phyloP scores from a whole-genome alignment of 2,888 invertebrate species.

The Diaphora mendica region DNA sequence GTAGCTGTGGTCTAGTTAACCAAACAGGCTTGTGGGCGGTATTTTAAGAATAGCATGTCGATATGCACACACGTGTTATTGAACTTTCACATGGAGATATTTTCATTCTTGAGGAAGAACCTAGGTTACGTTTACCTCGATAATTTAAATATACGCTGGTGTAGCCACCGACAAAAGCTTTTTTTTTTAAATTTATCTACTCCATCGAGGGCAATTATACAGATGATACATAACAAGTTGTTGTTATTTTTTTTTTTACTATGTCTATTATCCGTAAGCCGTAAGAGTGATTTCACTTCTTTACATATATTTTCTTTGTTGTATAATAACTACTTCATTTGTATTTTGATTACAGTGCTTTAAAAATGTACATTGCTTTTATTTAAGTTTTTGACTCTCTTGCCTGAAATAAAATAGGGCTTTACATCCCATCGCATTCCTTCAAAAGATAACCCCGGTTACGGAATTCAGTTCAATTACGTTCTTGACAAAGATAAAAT shows the following conservation, averaged over 20 bases:
- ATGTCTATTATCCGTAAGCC: too few relatives aligned
- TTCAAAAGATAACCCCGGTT: not conserved
- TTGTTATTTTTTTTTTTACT: too few relatives aligned
- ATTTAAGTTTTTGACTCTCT: not conserved
- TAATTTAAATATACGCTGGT: too few relatives aligned
- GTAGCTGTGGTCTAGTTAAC: not conserved
- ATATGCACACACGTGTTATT: not conserved
- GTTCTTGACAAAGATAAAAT: constrained; percentile 10
- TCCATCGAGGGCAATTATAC: too few relatives aligned
- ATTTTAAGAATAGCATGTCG: not conserved
- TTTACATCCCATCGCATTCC: not conserved
- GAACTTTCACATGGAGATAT: not conserved
- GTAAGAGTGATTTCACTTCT: too few relatives aligned
- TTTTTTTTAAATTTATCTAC: too few relatives aligned
- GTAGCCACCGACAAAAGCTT: too few relatives aligned
- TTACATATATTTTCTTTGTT: too few relatives aligned
- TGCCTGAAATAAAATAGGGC: not conserved
- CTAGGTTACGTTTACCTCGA: too few relatives aligned
- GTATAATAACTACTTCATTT: not conserved
- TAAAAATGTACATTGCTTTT: not conserved
- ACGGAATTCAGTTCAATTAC: not conserved
- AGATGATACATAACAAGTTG: too few relatives aligned
- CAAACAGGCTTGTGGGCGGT: not conserved
- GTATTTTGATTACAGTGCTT: not conserved
- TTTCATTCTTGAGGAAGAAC: too few relatives aligned